Evolutionary conservation across 1,140 invertebrate genomes (phyloP).

Genomic region (Camponotus pennsylvanicus): DNA sequence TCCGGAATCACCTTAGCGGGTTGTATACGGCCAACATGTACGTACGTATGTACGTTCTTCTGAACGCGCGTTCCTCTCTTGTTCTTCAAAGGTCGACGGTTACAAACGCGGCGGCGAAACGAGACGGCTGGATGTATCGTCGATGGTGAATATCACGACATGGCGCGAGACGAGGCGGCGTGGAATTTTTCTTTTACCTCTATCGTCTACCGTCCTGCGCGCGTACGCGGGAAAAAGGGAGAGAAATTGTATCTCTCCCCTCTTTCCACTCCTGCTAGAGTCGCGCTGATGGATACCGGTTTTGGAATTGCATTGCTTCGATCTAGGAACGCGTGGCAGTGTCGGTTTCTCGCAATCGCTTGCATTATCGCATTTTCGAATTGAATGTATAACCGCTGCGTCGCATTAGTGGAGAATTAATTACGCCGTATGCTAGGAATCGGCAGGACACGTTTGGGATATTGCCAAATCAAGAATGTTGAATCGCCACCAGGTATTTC

Average conservation of each 20-base stretch:
- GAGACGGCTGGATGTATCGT: background rate
- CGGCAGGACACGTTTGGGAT: background rate
- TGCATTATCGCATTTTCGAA: constrained; percentile 25
- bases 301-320: constrained; percentile 38
- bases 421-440: background rate
- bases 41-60: background rate
- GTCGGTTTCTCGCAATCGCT: background rate
- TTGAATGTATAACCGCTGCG: background rate
- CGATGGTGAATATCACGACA: constrained; percentile 21
- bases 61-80: background rate
- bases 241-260: constrained; percentile 33
- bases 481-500: constrained; percentile 11
- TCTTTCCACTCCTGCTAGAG: background rate
- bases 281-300: constrained; percentile 43
- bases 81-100: constrained; percentile 34
- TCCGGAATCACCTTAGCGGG: constrained; percentile 42
- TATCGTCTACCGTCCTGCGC: background rate
- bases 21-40: constrained; percentile 4
- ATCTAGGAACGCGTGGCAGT: constrained; percentile 22
- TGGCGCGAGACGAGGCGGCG: constrained; percentile 4
- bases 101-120: constrained; percentile 17
- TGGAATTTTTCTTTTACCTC: constrained; percentile 32
- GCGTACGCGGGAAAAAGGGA: background rate
- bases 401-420: background rate
- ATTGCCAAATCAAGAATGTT: constrained; percentile 14